Conservation (phyloP, 2,888 invertebrate genomes). For the Sminthurides aquaticus region DNA sequence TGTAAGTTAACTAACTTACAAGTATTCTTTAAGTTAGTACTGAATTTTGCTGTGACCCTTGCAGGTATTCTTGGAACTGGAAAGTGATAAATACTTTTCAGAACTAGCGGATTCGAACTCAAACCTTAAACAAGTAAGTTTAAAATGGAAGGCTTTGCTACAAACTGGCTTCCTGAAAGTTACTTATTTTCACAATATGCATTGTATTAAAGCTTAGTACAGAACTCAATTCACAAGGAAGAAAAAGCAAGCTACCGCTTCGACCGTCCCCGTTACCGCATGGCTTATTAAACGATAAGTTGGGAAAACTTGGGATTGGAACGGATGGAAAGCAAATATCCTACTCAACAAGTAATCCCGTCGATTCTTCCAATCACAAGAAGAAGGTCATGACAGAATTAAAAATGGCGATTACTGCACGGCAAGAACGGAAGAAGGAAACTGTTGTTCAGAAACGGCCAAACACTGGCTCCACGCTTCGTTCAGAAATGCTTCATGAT, state of each 20-base stretch:
- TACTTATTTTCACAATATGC: not conserved
- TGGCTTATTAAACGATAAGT: not conserved
- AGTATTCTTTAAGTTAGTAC: no score
- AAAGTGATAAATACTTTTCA: conserved; percentile 20
- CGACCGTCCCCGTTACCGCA: not conserved
- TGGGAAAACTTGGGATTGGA: no score
- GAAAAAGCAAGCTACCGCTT: not conserved
- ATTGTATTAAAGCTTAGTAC: not conserved
- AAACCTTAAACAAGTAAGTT: not conserved
- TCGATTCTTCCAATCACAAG: not conserved
- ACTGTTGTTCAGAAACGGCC: not conserved
- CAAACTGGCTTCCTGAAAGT: not conserved
- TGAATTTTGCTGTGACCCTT: no score
- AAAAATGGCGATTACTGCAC: not conserved
- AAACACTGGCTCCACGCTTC: not conserved
- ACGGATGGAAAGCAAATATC: not conserved
- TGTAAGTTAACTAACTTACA: no score
- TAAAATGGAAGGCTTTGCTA: not conserved
- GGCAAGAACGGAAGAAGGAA: not conserved
- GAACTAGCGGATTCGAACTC: not conserved
- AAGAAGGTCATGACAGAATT: not conserved
- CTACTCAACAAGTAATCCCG: not conserved
- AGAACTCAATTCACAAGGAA: not conserved
- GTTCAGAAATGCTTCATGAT: not conserved
- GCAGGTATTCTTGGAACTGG: conserved; percentile 22